Evolutionary conservation across 1,140 invertebrate genomes (phyloP), one percentile per base, ranked within the genome.

Genomic region (Hylyphantes graminicola): DNA sequence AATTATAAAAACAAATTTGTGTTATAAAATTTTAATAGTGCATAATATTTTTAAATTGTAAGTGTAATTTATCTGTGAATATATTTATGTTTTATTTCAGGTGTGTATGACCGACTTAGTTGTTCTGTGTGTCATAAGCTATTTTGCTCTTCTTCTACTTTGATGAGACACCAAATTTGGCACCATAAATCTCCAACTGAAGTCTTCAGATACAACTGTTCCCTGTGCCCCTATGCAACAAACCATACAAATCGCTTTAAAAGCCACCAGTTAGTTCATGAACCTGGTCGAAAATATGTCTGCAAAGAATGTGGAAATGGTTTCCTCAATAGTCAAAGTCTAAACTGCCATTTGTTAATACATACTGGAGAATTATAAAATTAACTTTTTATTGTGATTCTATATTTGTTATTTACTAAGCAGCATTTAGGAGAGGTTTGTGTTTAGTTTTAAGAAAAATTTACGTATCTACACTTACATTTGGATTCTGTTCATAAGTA

Each of bases 231-330:
- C n/a, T 79, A 79, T 79, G 57, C 76, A n/a, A 64, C 76, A 19
- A 79, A 79, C 35, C 59, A 53, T n/a, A 67, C 19, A 67, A 64
- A 51, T 79, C n/a, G 59, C 6, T 79, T 90, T 9, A 89, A 89
- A 55, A 88, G 89, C 70, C 90, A 91, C 86, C 87, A 88, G 85
- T 78, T 89, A 57, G 87, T 85, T 50, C 90, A 91, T 86, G 90
- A 90, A 48, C 89, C 89, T 19, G 90, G 90, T 85, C 87, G 87
- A 68, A 90, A 90, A 35, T 90, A 88, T 86, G 86, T 87, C 88
- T 79, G 76, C 19, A 54, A 19, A 54, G 76, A 64, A 9, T 79
- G 76, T 35, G 76, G 76, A 9, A 79, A 79, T 65, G 57, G 76
- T 65, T 79, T 79, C 11, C 12, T 6, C 13, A 55, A 57, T 10